phyloP scores from a whole-genome alignment of 2,888 invertebrate species.

The Galerucella calmariensis region DNA sequence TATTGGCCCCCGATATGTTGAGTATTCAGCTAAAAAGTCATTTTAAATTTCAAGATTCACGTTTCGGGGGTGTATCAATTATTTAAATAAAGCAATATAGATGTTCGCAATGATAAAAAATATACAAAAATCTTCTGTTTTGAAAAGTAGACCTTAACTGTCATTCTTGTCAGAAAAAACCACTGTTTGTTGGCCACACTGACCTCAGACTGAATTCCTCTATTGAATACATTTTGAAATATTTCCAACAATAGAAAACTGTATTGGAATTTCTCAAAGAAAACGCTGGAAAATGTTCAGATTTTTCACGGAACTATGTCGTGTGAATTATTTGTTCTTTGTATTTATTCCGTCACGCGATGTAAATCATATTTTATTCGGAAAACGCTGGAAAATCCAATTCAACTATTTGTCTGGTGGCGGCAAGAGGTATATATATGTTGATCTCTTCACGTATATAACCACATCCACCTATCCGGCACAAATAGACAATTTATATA shows the following conservation, averaged over 20 bases:
- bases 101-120: too few relatives aligned
- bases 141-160: too few relatives aligned
- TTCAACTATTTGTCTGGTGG: conserved; percentile 13
- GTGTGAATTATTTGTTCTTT: conserved; percentile 37
- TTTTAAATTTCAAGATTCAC: too few relatives aligned
- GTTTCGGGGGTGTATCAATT: too few relatives aligned
- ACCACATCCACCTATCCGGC: not conserved
- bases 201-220: too few relatives aligned
- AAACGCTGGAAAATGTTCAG: conserved; percentile 23
- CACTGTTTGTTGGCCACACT: too few relatives aligned
- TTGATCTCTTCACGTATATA: conserved; percentile 12
- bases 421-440: not conserved
- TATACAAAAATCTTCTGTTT: too few relatives aligned
- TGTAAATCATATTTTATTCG: conserved; percentile 32
- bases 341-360: conserved; percentile 36
- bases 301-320: conserved; percentile 31
- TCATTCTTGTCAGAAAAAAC: too few relatives aligned
- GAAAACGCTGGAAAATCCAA: conserved; percentile 16
- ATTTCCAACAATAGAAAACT: conserved; percentile 20
- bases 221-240: not conserved
- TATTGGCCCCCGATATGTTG: too few relatives aligned
- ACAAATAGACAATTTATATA: conserved; percentile 10
- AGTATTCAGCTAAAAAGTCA: too few relatives aligned
- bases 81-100: too few relatives aligned
- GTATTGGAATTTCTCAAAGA: conserved; percentile 19